Percentiles rank a stretch among this genome's conserved stretches.
These are phyloP conservation scores for Anableps anableps DNA, from an alignment of 2,797 vertebrate species.

Conservation along the genomic window DNA sequence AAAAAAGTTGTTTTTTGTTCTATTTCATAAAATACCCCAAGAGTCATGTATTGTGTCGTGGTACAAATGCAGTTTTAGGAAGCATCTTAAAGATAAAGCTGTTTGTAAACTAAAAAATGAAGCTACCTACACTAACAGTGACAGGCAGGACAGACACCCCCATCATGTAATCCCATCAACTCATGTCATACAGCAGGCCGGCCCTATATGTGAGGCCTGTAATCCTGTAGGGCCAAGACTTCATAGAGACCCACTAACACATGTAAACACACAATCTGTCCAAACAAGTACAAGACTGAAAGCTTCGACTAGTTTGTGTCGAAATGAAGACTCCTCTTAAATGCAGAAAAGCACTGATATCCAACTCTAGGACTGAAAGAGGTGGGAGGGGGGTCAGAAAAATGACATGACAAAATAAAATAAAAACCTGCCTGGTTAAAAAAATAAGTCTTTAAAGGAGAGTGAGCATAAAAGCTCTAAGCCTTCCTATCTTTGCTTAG, in stretches of 20 bases:
- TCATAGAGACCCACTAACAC: conserved; percentile 65
- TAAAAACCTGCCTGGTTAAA: neutral
- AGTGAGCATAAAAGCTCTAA: conserved; percentile 18
- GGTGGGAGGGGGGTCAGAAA: neutral
- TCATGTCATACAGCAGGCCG: conserved; percentile 80
- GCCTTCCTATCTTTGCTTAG: conserved; percentile 12
- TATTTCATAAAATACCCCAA: neutral
- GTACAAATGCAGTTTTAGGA: neutral
- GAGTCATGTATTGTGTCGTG: neutral
- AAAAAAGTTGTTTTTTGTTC: neutral
- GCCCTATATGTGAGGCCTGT: conserved; percentile 79
- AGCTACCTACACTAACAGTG: conserved; percentile 14
- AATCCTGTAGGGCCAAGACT: conserved; percentile 82
- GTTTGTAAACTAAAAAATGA: conserved; percentile 10
- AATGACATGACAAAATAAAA: neutral
- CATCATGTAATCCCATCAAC: conserved; percentile 84
- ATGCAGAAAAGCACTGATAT: neutral
- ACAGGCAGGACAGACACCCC: conserved; percentile 73
- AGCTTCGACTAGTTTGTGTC: neutral
- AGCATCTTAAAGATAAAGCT: neutral
- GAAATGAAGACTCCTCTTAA: neutral
- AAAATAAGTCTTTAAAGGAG: conserved; percentile 4
- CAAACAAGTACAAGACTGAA: neutral
- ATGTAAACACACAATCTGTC: conserved; percentile 26
- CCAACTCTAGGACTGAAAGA: neutral